A percentile compares a stretch with the other conserved stretches of the same genome.
Conservation (phyloP, 53 echinoderm and acorn worm genomes). For the Zoroaster sp. region DNA sequence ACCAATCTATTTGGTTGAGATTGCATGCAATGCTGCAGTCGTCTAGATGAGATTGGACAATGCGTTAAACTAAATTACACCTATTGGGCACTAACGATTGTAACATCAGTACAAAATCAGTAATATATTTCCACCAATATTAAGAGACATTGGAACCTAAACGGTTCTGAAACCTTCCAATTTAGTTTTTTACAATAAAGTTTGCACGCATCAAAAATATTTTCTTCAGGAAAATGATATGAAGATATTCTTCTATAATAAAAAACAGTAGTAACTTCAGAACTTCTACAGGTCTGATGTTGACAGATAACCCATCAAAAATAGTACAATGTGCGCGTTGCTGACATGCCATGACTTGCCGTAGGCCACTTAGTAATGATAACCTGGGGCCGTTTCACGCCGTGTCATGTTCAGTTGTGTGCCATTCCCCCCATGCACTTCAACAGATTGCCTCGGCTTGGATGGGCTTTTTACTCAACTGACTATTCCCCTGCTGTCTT, state of each 20-base stretch:
- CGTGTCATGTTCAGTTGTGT: neutral
- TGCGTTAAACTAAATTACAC: no score
- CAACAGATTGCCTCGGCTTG: slow-evolving; percentile 11
- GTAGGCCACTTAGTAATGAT: slow-evolving; percentile 6
- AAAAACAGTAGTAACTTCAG: neutral
- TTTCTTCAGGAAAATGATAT: no score
- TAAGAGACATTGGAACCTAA: no score
- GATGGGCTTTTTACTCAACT: neutral
- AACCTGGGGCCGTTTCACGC: slow-evolving; percentile 12
- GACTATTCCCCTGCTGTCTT: neutral
- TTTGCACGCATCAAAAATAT: no score
- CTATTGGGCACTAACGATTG: no score
- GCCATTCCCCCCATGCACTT: neutral
- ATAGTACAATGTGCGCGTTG: slow-evolving; percentile 23
- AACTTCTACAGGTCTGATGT: neutral
- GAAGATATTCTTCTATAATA: neutral
- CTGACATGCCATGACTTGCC: neutral
- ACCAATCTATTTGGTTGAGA: no score
- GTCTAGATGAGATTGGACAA: no score
- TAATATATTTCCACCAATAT: no score
- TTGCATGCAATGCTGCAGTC: no score
- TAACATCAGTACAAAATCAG: no score
- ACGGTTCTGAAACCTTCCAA: no score
- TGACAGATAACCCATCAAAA: neutral
- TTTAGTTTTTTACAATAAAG: no score